phyloP scores from a whole-genome alignment of 2,888 invertebrate genomes.

The Cistogaster globosa region DNA sequence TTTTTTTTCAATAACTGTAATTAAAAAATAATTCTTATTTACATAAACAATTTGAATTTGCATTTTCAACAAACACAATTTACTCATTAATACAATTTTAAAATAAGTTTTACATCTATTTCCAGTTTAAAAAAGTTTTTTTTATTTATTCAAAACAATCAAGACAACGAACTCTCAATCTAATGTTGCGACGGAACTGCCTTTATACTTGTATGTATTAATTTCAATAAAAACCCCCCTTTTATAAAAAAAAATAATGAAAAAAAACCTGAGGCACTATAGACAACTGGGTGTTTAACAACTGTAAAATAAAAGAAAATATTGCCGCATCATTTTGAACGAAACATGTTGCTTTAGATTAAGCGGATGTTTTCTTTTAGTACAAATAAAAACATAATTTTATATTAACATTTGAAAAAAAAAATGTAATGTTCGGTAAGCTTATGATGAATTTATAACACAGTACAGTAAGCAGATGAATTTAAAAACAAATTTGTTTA shows the following conservation, averaged over 20 bases:
- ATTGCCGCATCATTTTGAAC: neutral
- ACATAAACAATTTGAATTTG: too few relatives aligned
- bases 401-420: neutral
- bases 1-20: too few relatives aligned
- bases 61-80: too few relatives aligned
- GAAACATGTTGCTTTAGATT: conserved; percentile 33
- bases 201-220: too few relatives aligned
- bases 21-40: too few relatives aligned
- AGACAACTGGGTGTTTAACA: neutral
- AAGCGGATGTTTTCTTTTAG: neutral
- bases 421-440: neutral
- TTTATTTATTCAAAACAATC: too few relatives aligned
- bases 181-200: too few relatives aligned
- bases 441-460: neutral
- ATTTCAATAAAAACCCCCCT: neutral
- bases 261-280: conserved; percentile 13
- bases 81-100: too few relatives aligned
- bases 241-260: neutral
- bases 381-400: neutral
- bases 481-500: too few relatives aligned
- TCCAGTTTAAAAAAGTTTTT: too few relatives aligned
- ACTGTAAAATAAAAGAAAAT: conserved; percentile 3
- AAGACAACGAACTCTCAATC: too few relatives aligned
- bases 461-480: neutral
- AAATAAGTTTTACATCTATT: too few relatives aligned